These are phyloP conservation scores for Cheracebus regulus DNA, from an alignment of 2,797 vertebrate species.

Conservation along the genomic window DNA sequence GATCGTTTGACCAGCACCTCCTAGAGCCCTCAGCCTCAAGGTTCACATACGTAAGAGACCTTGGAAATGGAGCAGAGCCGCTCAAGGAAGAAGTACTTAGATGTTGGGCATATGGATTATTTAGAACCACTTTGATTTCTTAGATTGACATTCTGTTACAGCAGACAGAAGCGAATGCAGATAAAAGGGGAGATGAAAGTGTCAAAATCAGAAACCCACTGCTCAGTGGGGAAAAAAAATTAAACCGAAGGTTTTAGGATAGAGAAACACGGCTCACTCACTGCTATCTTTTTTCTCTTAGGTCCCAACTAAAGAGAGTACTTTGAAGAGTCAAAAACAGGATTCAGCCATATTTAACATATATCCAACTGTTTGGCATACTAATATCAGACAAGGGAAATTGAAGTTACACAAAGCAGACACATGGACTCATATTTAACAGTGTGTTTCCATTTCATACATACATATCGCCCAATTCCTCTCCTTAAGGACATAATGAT, in stretches of 20 bases:
- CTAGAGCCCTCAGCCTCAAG: background rate
- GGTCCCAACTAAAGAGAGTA: background rate
- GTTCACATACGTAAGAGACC: background rate
- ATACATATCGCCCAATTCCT: background rate
- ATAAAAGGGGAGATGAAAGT: constrained; percentile 27
- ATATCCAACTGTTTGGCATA: background rate
- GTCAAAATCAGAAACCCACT: constrained; percentile 33
- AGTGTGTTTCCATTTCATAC: background rate
- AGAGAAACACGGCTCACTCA: background rate
- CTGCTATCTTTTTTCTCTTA: background rate
- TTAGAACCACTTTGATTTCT: constrained; percentile 60
- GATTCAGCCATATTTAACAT: background rate
- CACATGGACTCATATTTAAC: background rate
- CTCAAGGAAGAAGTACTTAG: constrained; percentile 16
- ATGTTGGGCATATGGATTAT: constrained; percentile 17
- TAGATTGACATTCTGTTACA: background rate
- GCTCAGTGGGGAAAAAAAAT: background rate
- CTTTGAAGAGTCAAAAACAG: constrained; percentile 8
- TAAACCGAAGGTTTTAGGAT: background rate
- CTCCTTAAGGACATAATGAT: background rate
- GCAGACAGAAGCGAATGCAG: background rate
- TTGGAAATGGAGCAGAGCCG: background rate
- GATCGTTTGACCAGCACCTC: constrained; percentile 18
- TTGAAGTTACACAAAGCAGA: background rate
- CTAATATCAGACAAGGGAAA: background rate